Percentiles rank a stretch among this genome's conserved stretches.
Conservation (phyloP, 2,113 vertebrate species). For the Phalacrocorax aristotelis region DNA sequence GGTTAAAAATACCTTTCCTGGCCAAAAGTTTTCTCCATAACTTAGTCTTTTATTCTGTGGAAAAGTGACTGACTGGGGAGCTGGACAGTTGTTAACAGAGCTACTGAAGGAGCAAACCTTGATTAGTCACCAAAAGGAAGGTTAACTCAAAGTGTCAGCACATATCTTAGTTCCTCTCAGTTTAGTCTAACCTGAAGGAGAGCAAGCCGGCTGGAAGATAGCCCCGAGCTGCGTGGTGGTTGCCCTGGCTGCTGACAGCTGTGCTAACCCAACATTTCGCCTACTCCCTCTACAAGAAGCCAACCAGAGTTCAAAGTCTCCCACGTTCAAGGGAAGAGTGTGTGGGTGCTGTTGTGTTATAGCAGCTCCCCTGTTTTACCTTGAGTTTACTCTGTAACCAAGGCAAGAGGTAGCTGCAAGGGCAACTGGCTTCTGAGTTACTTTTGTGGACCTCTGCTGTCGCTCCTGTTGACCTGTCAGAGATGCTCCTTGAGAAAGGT, state of each 20-base stretch:
- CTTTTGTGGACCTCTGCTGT: background rate
- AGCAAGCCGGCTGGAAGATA: background rate
- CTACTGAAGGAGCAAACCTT: background rate
- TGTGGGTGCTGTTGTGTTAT: background rate
- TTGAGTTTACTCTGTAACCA: background rate
- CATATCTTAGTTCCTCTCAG: background rate
- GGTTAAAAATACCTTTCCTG: background rate
- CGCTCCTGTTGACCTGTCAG: background rate
- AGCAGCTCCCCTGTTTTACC: background rate
- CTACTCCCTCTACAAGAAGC: background rate
- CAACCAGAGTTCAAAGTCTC: background rate
- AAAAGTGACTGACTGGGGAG: background rate
- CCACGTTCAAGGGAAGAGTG: background rate
- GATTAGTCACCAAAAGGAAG: background rate
- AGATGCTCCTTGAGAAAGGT: background rate
- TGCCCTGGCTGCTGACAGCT: background rate
- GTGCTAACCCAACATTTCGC: background rate
- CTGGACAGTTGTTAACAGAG: background rate
- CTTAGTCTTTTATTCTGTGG: background rate
- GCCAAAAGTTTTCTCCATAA: background rate
- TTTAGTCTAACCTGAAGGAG: background rate
- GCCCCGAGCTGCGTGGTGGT: background rate
- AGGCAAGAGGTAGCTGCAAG: background rate
- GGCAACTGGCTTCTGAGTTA: background rate
- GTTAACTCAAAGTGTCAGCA: background rate